phyloP scores from a whole-genome alignment of 2,888 invertebrate genomes.

The Thymelicus sylvestris region DNA sequence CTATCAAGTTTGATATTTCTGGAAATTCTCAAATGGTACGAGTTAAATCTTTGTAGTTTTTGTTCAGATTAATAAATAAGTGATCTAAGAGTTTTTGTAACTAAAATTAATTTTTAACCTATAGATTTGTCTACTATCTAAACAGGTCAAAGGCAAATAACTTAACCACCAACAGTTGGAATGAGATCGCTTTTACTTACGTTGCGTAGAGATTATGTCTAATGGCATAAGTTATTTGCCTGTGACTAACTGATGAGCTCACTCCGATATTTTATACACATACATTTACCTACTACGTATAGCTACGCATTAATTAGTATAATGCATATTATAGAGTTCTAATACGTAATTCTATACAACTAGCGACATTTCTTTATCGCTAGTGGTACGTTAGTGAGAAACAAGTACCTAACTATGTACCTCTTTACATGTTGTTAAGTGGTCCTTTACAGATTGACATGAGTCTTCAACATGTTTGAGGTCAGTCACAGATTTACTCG shows the following conservation, averaged over 20 bases:
- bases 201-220: constrained; percentile 26
- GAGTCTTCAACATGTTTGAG: too few species aligned
- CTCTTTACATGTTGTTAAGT: too few species aligned
- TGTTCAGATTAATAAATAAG: too few species aligned
- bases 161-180: constrained; percentile 16
- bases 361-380: too few species aligned
- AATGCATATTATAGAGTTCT: too few species aligned
- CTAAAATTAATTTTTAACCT: background rate
- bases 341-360: too few species aligned
- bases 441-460: too few species aligned
- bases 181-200: constrained; percentile 35
- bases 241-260: constrained; percentile 36
- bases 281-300: background rate
- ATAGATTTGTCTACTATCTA: constrained; percentile 31
- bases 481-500: too few species aligned
- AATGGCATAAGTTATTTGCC: constrained; percentile 33
- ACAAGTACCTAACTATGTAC: too few species aligned
- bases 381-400: too few species aligned
- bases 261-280: constrained; percentile 17
- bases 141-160: constrained; percentile 24
- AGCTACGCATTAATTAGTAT: background rate
- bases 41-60: background rate
- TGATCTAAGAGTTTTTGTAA: background rate
- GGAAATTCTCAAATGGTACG: too few species aligned
- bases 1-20: too few species aligned